phyloP scores from a whole-genome alignment of 2,888 invertebrate genomes.

The Dexiosoma caninum region DNA sequence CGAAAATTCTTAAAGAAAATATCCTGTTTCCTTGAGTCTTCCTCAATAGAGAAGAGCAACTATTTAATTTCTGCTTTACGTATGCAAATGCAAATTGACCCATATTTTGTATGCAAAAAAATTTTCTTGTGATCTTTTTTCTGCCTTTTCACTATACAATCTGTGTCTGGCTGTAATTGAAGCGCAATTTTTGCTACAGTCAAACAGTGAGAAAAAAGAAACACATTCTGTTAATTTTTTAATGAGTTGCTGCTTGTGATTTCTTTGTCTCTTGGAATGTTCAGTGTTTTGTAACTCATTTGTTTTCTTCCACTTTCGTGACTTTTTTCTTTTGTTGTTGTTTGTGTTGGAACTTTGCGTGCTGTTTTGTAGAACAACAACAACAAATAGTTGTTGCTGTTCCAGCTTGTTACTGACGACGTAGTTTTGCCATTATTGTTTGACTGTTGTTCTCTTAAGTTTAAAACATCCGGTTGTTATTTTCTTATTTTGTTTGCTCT shows the following conservation, averaged over 20 bases:
- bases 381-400: constrained; percentile 19
- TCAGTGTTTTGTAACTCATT: constrained; percentile 5
- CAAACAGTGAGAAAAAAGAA: neutral
- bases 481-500: constrained; percentile 1
- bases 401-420: constrained; percentile 19
- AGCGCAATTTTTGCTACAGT: constrained; percentile 26
- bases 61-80: too few species aligned
- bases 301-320: neutral
- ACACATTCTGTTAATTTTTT: constrained; percentile 63
- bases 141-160: neutral
- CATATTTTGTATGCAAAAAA: neutral
- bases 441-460: constrained; percentile 41
- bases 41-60: too few species aligned
- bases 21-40: too few species aligned
- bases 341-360: constrained; percentile 34
- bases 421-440: constrained; percentile 22
- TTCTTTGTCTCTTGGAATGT: constrained; percentile 39
- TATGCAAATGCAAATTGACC: neutral
- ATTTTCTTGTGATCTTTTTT: neutral
- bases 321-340: neutral
- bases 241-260: constrained; percentile 57
- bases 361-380: constrained; percentile 45
- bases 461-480: constrained; percentile 50
- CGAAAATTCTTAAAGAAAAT: too few species aligned
- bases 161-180: constrained; percentile 1